Percentiles rank a stretch among this genome's conserved stretches.
These are phyloP conservation scores for Thera obeliscata DNA, from an alignment of 2,888 invertebrate genomes.

Conservation along the genomic window DNA sequence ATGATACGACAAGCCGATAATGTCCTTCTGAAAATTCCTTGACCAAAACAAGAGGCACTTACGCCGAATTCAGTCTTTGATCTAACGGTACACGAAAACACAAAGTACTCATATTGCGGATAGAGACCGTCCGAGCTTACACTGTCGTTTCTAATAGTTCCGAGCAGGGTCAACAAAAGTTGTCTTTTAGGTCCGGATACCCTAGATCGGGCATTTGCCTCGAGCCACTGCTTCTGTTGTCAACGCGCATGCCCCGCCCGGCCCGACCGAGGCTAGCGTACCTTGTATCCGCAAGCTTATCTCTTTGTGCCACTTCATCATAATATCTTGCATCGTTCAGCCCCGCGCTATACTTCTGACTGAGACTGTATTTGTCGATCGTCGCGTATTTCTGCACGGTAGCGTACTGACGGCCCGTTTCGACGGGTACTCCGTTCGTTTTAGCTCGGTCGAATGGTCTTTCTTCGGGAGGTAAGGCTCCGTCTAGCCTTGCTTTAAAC, in stretches of 20 bases:
- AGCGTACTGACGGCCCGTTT: constrained; percentile 74
- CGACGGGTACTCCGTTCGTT: constrained; percentile 72
- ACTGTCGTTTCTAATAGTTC: constrained; percentile 80
- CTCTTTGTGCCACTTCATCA: constrained; percentile 80
- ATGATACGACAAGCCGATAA: constrained; percentile 22
- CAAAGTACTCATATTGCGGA: constrained; percentile 50
- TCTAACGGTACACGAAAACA: constrained; percentile 64
- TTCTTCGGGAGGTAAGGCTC: constrained; percentile 83
- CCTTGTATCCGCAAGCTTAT: constrained; percentile 79
- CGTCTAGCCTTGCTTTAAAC: constrained; percentile 85
- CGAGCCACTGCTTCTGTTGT: constrained; percentile 74
- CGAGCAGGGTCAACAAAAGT: constrained; percentile 89
- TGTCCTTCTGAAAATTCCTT: constrained; percentile 40
- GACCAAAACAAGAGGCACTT: constrained; percentile 71
- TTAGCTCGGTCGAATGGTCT: constrained; percentile 86
- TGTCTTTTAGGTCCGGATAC: constrained; percentile 87
- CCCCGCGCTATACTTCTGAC: constrained; percentile 82
- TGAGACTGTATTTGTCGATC: constrained; percentile 82
- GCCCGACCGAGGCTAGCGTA: constrained; percentile 80
- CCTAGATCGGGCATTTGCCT: constrained; percentile 80
- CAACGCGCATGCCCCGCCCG: constrained; percentile 69
- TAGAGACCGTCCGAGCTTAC: constrained; percentile 55
- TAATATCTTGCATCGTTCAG: constrained; percentile 82
- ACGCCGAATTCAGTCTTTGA: constrained; percentile 80
- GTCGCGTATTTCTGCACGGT: constrained; percentile 83